Conservation (phyloP, 2,888 invertebrate species). For the Glaucopsyche alexis region DNA sequence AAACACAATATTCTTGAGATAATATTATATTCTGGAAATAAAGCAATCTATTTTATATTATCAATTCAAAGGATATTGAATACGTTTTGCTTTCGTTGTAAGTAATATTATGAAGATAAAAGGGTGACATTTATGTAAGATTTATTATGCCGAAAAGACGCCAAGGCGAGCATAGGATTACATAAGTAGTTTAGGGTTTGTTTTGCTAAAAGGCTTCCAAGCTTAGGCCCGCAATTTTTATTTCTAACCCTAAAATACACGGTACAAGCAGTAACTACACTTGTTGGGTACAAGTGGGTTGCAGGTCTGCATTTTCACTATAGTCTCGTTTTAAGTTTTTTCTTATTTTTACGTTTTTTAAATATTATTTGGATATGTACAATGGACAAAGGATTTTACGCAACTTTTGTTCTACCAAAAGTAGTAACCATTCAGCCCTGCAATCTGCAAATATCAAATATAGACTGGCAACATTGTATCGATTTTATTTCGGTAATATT, state of each 20-base stretch:
- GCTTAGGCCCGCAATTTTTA: not conserved
- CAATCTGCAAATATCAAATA: not conserved
- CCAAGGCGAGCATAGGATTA: not conserved
- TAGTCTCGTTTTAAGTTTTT: no score
- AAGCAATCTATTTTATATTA: not conserved
- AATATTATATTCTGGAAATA: not conserved
- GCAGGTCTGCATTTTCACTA: no score
- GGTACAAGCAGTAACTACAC: no score
- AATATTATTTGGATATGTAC: no score
- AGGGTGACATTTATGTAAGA: conserved; percentile 13
- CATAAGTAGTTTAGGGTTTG: not conserved
- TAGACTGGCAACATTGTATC: conserved; percentile 31
- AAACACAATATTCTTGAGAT: not conserved
- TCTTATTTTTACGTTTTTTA: no score
- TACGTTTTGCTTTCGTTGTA: conserved; percentile 5
- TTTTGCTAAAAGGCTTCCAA: conserved; percentile 3
- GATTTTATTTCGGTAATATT: conserved; percentile 34
- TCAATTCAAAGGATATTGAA: not conserved
- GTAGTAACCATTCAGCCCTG: not conserved
- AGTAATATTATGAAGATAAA: conserved; percentile 14
- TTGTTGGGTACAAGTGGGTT: no score
- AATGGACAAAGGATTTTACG: not conserved
- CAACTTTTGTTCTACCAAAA: not conserved
- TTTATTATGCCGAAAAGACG: conserved; percentile 3
- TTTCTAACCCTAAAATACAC: not conserved